phyloP scores from a whole-genome alignment of 2,113 vertebrate species.

The Saccopteryx bilineata region DNA sequence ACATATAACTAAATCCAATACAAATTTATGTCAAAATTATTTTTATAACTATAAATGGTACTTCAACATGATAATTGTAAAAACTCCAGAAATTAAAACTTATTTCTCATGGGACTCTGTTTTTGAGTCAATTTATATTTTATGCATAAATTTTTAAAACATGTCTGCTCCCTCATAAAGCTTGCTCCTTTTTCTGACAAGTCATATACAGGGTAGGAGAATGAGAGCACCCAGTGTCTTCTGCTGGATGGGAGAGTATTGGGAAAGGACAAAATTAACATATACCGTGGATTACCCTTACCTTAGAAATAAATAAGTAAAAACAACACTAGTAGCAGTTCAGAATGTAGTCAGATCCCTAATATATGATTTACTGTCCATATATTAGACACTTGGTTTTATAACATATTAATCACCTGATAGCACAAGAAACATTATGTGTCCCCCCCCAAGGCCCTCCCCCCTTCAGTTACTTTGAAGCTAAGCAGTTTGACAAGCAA shows the following conservation, averaged over 20 bases:
- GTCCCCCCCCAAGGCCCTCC: neutral
- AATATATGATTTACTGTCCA: neutral
- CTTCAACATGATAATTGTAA: neutral
- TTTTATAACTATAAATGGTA: slow-evolving; percentile 40
- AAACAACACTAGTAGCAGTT: slow-evolving; percentile 19
- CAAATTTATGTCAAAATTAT: slow-evolving; percentile 10
- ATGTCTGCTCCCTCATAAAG: slow-evolving; percentile 3
- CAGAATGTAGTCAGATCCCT: slow-evolving; percentile 23
- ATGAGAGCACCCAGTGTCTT: neutral
- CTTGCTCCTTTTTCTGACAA: neutral
- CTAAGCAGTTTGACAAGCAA: neutral
- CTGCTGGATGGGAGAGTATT: neutral
- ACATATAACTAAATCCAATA: slow-evolving; percentile 21
- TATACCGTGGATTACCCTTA: neutral
- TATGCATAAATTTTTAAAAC: neutral
- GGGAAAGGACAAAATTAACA: slow-evolving; percentile 42
- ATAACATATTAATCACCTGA: slow-evolving; percentile 1
- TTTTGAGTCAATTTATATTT: slow-evolving; percentile 33
- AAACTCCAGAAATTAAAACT: neutral
- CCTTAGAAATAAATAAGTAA: slow-evolving; percentile 64
- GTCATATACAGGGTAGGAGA: neutral
- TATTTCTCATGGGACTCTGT: neutral
- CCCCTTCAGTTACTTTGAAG: neutral
- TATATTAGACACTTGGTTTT: slow-evolving; percentile 23
- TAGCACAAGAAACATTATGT: neutral